A percentile compares a stretch with the other conserved stretches of the same genome.
phyloP scores from a whole-genome alignment of 2,113 vertebrate genomes.

The Gallinago paraguaiae region DNA sequence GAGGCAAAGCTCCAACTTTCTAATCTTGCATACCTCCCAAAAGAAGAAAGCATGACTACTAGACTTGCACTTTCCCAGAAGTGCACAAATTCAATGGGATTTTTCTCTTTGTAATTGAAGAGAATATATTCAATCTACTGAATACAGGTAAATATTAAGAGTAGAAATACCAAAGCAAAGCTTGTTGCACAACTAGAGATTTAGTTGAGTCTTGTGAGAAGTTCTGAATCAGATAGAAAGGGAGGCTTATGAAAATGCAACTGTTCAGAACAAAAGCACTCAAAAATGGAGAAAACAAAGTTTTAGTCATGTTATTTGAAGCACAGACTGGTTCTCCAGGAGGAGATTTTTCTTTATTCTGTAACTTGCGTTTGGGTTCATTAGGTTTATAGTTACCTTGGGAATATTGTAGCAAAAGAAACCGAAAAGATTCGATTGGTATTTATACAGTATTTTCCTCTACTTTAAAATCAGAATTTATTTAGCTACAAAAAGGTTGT shows the following conservation, averaged over 20 bases:
- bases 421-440: neutral
- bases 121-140: neutral
- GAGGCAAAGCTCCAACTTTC: neutral
- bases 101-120: neutral
- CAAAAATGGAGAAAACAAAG: neutral
- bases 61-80: neutral
- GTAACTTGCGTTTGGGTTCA: neutral
- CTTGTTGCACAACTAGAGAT: neutral
- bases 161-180: neutral
- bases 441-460: neutral
- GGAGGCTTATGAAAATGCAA: neutral
- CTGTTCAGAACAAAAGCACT: neutral
- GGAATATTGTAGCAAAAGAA: neutral
- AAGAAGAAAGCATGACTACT: neutral
- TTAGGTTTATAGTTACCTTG: neutral
- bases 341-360: neutral
- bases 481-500: neutral
- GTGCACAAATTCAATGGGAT: neutral
- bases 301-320: neutral
- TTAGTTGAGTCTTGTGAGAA: neutral
- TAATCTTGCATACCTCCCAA: neutral
- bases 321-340: neutral
- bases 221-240: neutral
- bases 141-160: neutral
- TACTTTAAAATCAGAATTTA: neutral